Percentiles rank a stretch among this genome's conserved stretches.
These are phyloP conservation scores for Ariopsis seemanni DNA, from an alignment of 2,113 vertebrate genomes.

Conservation along the genomic window DNA sequence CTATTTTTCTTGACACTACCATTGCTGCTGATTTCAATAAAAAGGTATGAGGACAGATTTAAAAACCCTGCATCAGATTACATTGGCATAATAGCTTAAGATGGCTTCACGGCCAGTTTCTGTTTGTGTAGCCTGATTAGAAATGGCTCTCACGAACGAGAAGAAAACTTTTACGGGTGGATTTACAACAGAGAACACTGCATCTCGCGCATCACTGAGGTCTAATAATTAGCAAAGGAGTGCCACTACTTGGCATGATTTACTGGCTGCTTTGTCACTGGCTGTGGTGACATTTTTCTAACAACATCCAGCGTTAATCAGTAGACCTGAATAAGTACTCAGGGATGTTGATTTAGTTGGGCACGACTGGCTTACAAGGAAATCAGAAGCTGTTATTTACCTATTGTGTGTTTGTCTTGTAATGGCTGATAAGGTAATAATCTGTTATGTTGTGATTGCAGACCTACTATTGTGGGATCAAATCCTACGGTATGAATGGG, in stretches of 20 bases:
- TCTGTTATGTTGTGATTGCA: constrained; percentile 3
- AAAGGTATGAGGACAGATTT: constrained; percentile 23
- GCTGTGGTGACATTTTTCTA: constrained; percentile 34
- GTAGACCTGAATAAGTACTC: constrained; percentile 42
- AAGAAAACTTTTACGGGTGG: constrained; percentile 20
- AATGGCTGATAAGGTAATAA: constrained; percentile 25
- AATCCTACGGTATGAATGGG: not conserved
- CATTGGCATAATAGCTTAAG: constrained; percentile 48
- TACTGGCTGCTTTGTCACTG: constrained; percentile 42
- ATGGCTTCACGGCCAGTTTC: constrained; percentile 34
- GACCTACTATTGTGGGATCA: constrained; percentile 1
- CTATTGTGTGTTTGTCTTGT: constrained; percentile 9
- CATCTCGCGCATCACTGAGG: constrained; percentile 29
- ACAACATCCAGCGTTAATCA: constrained; percentile 16
- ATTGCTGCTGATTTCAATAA: constrained; percentile 27
- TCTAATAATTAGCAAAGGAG: constrained; percentile 47
- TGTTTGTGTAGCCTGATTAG: constrained; percentile 45
- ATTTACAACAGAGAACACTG: constrained; percentile 33
- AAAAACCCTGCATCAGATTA: constrained; percentile 39
- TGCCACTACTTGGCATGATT: constrained; percentile 36
- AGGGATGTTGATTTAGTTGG: constrained; percentile 16
- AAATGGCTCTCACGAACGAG: constrained; percentile 46
- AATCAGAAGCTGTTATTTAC: constrained; percentile 20
- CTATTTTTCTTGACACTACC: not conserved
- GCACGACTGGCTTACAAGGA: constrained; percentile 9